Conservation (phyloP, 1,140 invertebrate species). For the Lordiphosa mommai region DNA sequence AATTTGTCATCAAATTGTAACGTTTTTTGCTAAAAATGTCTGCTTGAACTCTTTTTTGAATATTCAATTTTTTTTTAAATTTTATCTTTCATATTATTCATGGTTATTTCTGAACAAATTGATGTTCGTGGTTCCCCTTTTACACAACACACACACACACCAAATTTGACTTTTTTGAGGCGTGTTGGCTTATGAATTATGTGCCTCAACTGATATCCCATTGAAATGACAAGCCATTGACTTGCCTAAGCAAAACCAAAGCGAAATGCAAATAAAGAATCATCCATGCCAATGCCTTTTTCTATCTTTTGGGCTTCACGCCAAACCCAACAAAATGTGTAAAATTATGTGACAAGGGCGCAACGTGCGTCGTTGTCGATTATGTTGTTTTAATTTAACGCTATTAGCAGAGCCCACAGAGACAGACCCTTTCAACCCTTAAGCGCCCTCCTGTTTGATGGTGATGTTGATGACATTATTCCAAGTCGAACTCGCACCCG, state of each 20-base stretch:
- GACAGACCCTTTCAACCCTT: slow-evolving; percentile 35
- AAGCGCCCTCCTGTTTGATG: slow-evolving; percentile 9
- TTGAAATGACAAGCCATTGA: slow-evolving; percentile 12
- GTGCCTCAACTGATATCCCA: slow-evolving; percentile 11
- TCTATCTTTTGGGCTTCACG: slow-evolving; percentile 27
- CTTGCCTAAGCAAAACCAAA: slow-evolving; percentile 46
- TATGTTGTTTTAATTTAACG: slow-evolving; percentile 79
- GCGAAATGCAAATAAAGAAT: slow-evolving; percentile 71
- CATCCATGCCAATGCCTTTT: slow-evolving; percentile 34
- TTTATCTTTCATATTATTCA: slow-evolving; percentile 20
- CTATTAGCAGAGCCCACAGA: slow-evolving; percentile 52
- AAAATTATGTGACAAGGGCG: slow-evolving; percentile 63
- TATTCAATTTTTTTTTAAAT: too few relatives aligned
- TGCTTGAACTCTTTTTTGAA: too few relatives aligned
- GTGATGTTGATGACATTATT: slow-evolving; percentile 26
- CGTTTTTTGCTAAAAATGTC: not conserved
- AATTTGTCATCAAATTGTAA: too few relatives aligned
- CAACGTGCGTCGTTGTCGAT: slow-evolving; percentile 55
- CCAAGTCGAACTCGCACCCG: slow-evolving; percentile 15
- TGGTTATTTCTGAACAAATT: slow-evolving; percentile 10
- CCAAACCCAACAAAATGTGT: slow-evolving; percentile 10
- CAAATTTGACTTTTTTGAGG: slow-evolving; percentile 49
- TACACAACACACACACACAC: too few relatives aligned
- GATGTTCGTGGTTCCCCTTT: not conserved
- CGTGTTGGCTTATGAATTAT: slow-evolving; percentile 69